Base-by-base conservation (phyloP, 2,797 vertebrate species). In the Tolypeutes matacus region DNA sequence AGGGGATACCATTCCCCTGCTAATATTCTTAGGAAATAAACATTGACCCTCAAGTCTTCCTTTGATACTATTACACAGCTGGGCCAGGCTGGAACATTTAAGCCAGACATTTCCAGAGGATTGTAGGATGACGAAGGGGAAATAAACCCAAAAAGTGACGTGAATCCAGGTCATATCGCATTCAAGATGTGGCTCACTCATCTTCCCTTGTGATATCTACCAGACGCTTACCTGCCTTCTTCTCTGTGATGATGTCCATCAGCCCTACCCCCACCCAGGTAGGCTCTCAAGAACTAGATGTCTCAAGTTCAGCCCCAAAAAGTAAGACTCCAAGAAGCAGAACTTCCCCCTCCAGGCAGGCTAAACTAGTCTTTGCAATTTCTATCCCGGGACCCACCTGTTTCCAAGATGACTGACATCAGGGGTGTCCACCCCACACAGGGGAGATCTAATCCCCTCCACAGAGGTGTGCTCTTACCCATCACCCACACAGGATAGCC, bases 81-180 rank as follows among this genome's bases (percentile, higher is more conserved):
- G 15, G 39, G 13, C 67, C n/a, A 58, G 80, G 51, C 56, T 82
- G 49, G 39, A 82, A 56, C 36, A 64, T 60, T 94, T 91, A 39
- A 65, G 62, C 75, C 13, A 72, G 86, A 62, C 39, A 9, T 89
- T 86, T 95, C 70, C 60, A 93, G 78, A 46, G 46, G 46, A 46
- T 70, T 89, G 31, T 15, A 76, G 64, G 64, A 82, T 34, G 81
- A 70, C 65, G 51, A 83, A 5, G 13, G 36, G 34, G 62, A 82
- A 85, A 77, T 73, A 84, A 94, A 86, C 39, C 73, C 67, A 88
- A 75, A 78, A n/a, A 42, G 10, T 53, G 58, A 75, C 34, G n/a
- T 13, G 46, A 91, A 94, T 92, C 39, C 67, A 91, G 93, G 86
- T 83, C 87, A 85, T 51, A 60, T 21, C 0, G 1, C 77, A 96